Percentiles rank a stretch among this genome's conserved stretches.
Evolutionary conservation across 2,888 invertebrate species (phyloP).

Genomic region (Drosophila silvestris): DNA sequence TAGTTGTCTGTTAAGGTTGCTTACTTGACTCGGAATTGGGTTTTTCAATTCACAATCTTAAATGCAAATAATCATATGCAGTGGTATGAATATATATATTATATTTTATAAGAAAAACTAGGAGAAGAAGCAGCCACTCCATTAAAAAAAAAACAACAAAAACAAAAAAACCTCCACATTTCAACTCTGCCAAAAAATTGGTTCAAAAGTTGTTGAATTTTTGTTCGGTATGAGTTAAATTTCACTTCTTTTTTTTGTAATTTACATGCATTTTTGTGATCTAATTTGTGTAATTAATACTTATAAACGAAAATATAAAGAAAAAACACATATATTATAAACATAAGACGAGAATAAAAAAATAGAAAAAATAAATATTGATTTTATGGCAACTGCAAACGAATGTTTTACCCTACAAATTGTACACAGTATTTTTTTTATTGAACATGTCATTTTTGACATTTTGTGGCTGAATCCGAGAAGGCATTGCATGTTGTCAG

Average conservation of each 20-base stretch:
- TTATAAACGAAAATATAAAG: conserved; percentile 69
- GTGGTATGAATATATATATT: conserved; percentile 3
- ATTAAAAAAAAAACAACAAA: neutral
- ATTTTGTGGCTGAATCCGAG: conserved; percentile 22
- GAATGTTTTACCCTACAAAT: conserved; percentile 46
- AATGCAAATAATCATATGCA: neutral
- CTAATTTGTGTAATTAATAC: conserved; percentile 80
- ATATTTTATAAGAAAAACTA: conserved; percentile 35
- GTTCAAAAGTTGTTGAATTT: conserved; percentile 39
- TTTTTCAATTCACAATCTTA: neutral
- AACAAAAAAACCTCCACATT: conserved; percentile 20
- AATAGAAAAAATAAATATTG: conserved; percentile 61
- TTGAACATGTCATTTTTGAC: conserved; percentile 6
- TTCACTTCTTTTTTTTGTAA: conserved; percentile 70
- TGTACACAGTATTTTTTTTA: neutral
- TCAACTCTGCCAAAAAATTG: conserved; percentile 43
- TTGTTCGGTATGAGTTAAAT: conserved; percentile 61
- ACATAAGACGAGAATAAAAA: conserved; percentile 52
- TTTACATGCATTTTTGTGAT: conserved; percentile 83
- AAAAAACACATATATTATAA: conserved; percentile 54
- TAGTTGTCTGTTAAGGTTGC: neutral
- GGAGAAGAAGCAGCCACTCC: conserved; percentile 31
- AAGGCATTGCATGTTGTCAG: conserved; percentile 42
- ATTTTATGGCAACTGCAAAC: conserved; percentile 69
- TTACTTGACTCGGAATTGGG: neutral